Conservation (phyloP, 2,888 invertebrate species). For the Listrodromus nycthemerus region DNA sequence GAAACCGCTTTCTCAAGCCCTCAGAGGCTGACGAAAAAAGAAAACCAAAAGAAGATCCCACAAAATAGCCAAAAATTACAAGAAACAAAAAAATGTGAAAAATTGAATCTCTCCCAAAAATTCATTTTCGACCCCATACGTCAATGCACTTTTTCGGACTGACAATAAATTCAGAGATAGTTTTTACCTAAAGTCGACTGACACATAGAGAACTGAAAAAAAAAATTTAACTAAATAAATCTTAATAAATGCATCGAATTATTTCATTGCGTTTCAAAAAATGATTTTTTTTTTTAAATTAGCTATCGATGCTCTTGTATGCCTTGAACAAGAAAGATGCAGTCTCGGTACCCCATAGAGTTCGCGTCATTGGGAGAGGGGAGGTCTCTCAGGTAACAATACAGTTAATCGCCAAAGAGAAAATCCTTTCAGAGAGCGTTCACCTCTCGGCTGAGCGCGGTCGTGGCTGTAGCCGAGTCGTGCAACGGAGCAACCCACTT, state of each 20-base stretch:
- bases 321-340: slow-evolving; percentile 17
- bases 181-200: neutral
- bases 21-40: too few species aligned
- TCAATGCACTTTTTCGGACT: too few species aligned
- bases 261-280: neutral
- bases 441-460: slow-evolving; percentile 72
- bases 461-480: slow-evolving; percentile 69
- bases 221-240: too few species aligned
- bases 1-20: too few species aligned
- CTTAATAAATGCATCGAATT: neutral
- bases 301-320: neutral
- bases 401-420: slow-evolving; percentile 81
- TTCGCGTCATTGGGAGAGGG: slow-evolving; percentile 22
- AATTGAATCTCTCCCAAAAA: too few species aligned
- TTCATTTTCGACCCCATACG: too few species aligned
- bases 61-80: too few species aligned
- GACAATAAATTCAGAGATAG: too few species aligned
- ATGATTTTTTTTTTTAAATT: neutral
- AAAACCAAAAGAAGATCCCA: too few species aligned
- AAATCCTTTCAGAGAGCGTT: slow-evolving; percentile 82
- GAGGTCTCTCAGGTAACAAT: slow-evolving; percentile 72
- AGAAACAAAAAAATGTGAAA: too few species aligned
- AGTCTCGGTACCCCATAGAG: slow-evolving; percentile 35
- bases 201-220: neutral
- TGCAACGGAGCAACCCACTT: slow-evolving; percentile 81